Evolutionary conservation across 2,113 vertebrate genomes (phyloP).

Genomic region (Urocolius indicus): DNA sequence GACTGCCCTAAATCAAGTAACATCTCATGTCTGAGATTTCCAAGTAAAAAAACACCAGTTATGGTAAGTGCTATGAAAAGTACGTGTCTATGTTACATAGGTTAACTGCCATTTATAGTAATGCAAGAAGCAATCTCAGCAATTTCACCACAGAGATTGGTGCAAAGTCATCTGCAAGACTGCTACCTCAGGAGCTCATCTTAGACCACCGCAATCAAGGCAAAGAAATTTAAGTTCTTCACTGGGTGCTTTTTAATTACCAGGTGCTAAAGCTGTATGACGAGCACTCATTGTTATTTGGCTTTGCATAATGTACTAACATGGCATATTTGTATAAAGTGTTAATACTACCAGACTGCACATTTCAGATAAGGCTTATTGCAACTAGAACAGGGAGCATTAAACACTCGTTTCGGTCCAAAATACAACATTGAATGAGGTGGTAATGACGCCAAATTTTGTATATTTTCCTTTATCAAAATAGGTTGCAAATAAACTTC

Average conservation of each 20-base stretch:
- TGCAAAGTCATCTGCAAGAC: background rate
- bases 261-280: background rate
- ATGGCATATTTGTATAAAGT: background rate
- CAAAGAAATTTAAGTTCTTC: background rate
- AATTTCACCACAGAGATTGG: rapidly evolving
- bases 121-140: background rate
- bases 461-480: background rate
- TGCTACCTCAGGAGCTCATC: background rate
- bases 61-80: background rate
- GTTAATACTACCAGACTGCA: background rate
- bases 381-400: background rate
- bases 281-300: background rate
- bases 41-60: background rate
- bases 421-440: background rate
- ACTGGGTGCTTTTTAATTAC: background rate
- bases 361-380: background rate
- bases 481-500: background rate
- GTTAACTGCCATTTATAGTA: background rate
- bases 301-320: background rate
- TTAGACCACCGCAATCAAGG: background rate
- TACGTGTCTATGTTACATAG: background rate
- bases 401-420: background rate
- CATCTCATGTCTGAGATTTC: background rate
- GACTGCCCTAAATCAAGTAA: background rate
- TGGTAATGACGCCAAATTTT: background rate